phyloP scores from a whole-genome alignment of 2,888 invertebrate genomes.

The Oxycera nigricornis region DNA sequence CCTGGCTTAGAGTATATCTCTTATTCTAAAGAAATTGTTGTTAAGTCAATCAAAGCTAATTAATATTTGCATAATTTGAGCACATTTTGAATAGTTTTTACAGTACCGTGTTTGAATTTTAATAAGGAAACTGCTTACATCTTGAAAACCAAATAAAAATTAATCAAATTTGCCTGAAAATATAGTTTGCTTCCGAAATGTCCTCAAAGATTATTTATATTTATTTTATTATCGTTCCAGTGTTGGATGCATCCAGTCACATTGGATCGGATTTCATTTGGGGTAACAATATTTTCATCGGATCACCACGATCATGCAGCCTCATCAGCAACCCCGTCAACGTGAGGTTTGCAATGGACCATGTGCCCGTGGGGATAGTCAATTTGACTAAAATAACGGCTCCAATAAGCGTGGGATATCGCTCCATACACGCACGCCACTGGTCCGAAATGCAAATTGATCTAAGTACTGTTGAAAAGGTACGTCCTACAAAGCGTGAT shows the following conservation, averaged over 20 bases:
- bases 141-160: too few relatives aligned
- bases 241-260: conserved; percentile 43
- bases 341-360: conserved; percentile 19
- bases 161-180: too few relatives aligned
- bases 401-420: conserved; percentile 39
- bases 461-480: conserved; percentile 39
- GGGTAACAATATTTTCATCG: conserved; percentile 44
- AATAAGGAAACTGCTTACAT: too few relatives aligned
- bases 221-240: too few relatives aligned
- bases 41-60: too few relatives aligned
- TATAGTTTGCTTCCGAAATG: too few relatives aligned
- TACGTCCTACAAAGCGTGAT: neutral
- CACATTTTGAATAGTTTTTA: too few relatives aligned
- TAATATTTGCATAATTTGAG: too few relatives aligned
- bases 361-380: conserved; percentile 7
- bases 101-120: too few relatives aligned
- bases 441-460: conserved; percentile 43
- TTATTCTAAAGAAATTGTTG: too few relatives aligned
- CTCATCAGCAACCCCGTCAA: conserved; percentile 24
- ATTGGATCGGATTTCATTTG: conserved; percentile 43
- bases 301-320: conserved; percentile 41
- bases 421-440: conserved; percentile 41
- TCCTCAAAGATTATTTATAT: too few relatives aligned
- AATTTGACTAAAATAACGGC: conserved; percentile 41
- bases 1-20: too few relatives aligned